A percentile compares a stretch with the other conserved stretches of the same genome.
phyloP scores from a whole-genome alignment of 2,113 vertebrate genomes.

The Misgurnus mizolepis region DNA sequence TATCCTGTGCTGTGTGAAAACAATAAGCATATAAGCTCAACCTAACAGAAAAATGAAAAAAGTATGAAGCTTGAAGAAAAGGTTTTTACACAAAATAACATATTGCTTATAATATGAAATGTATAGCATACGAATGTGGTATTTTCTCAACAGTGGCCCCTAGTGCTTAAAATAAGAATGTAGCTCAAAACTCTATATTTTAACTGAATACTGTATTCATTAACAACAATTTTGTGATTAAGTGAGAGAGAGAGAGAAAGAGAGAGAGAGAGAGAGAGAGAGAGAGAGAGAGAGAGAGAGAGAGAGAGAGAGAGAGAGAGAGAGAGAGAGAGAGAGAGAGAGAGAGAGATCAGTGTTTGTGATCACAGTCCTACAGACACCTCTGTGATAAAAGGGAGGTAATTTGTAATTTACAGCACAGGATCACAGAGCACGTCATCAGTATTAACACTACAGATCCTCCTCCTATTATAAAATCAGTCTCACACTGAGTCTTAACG shows the following conservation, averaged over 20 bases:
- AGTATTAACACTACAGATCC: background rate
- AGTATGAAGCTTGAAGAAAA: background rate
- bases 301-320: background rate
- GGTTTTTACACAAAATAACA: background rate
- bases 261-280: background rate
- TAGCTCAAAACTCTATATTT: background rate
- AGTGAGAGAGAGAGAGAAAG: background rate
- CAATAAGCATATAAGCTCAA: no score
- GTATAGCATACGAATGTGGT: background rate
- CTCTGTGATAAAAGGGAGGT: background rate
- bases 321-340: background rate
- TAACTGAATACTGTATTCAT: background rate
- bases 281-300: background rate
- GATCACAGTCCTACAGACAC: background rate
- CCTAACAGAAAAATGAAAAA: no score
- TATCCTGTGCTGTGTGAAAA: no score
- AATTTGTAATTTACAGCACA: slow-evolving; percentile 23
- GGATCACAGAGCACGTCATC: slow-evolving; percentile 12
- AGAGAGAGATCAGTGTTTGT: slow-evolving; percentile 24
- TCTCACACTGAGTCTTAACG: background rate
- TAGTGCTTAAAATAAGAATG: background rate
- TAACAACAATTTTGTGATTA: background rate
- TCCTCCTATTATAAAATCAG: background rate
- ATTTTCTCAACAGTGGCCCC: slow-evolving; percentile 24
- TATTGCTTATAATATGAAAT: background rate